Base-by-base conservation (phyloP, 2,888 invertebrate species). In the Dolichomitus sp. region DNA sequence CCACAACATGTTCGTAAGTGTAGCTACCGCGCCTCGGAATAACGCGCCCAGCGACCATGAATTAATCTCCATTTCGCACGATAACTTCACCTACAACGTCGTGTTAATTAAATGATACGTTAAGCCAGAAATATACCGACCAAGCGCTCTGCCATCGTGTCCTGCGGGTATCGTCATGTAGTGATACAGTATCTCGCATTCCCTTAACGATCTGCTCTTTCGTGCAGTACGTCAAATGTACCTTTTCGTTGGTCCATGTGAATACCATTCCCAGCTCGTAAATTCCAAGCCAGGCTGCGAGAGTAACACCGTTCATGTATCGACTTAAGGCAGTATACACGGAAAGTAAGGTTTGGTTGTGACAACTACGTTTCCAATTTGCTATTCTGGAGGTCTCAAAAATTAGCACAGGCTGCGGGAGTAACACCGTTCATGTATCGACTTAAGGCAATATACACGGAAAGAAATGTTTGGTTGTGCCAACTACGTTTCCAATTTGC, bases 221-320 rank as follows among this genome's bases (percentile, higher is more conserved):
- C 12, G 37, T 61, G 9, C 9, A 3, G 17, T n/a, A 37, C 11
- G 19, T 33, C 45, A 23, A 23, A 48, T 40, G 27, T 70, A 79
- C 59, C 63, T 95, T 89, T 42, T 95, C 95, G 88, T 95, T 96
- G 1, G 95, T 95, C 86, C 95, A 95, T 0, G 96, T 96, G 85
- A 95, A 95, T 33, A 96, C 94, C 87, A 97, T 95, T 11, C 97
- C 97, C 30, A 96, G 91, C 0, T 95, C 95, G 88, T 96, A 97
- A 14, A 96, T 92, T 0, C 96, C 97, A 0, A 96, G 93, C 9
- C 96, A 91, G 0, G 96, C 96, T 3, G 96, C 96, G 14, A 95
- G 95, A 0, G 96, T 95, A 9, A 96, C 94, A 0, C 96, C 96
- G 7, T 95, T 95, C 1, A 96, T 94, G 52, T 1, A 95, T 42